Base-by-base conservation (phyloP, 37 sponge, comb jelly and placozoan genomes). In the Oopsacas minuta region DNA sequence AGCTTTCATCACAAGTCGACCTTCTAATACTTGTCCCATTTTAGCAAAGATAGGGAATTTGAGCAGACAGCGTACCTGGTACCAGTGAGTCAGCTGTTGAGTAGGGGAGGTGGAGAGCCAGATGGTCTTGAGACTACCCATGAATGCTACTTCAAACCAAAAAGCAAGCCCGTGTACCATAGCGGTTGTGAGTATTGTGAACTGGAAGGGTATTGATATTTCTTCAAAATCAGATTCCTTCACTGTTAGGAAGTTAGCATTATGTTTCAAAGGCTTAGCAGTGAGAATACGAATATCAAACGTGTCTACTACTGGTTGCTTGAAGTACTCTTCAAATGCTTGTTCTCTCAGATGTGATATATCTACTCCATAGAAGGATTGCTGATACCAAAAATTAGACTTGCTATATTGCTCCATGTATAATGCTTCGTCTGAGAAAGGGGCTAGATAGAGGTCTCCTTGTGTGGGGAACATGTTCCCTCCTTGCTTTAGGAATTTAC, bases 11-110 rank as follows among this genome's bases (percentile, higher is more conserved):
- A 82, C 39, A 12, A 98, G 86, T 15, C 36, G 37, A 0, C 99
- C 99, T 10, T 84, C 83, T 0, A 98, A 23, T 20, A 89, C 87
- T 39, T 93, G 91, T 7, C 95, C 96, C 0, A 81, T 82, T 0
- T 81, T 28, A 35, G 88, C 92, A 38, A 91, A 88, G 1, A 98
- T 81, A 15, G 99, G 99, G 1, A 83, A 82, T 3, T 86, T 82
- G n/a, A 95, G 46, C 38, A 98, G 89, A 83, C 93, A 91, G 30
- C 99, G 92, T 30, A 97, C 93, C 92, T 98, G 99, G 84, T 98
- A 98, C 99, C 99, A 98, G 87, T 98, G 99, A 32, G 99, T 98
- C 52, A 98, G 94, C 23, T 96, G 99, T 84, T 97, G 96, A 39
- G 86, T 87, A n/a, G 99, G 99, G 0, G 94, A 90, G 0, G 99